phyloP scores from a whole-genome alignment of 2,797 vertebrate genomes.

The Sebastes kiyomatsui region DNA sequence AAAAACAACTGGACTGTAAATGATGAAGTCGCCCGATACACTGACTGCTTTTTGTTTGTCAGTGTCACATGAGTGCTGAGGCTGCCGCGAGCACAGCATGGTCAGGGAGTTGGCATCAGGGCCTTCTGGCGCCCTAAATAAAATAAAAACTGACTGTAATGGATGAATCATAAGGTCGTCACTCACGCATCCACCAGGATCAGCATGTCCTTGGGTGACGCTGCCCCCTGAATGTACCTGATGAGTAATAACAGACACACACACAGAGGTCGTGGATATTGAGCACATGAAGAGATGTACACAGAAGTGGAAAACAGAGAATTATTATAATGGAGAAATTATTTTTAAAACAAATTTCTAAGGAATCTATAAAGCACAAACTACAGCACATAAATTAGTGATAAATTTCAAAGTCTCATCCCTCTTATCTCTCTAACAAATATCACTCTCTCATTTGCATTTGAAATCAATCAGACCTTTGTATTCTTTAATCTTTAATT shows the following conservation, averaged over 20 bases:
- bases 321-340: background rate
- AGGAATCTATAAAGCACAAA: background rate
- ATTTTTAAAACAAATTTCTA: background rate
- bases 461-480: constrained; percentile 8
- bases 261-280: constrained; percentile 8
- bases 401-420: background rate
- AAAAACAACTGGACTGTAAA: constrained; percentile 25
- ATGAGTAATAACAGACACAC: constrained; percentile 62
- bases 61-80: constrained; percentile 15
- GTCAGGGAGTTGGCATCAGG: constrained; percentile 25
- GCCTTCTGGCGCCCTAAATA: constrained; percentile 23
- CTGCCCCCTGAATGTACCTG: constrained; percentile 98
- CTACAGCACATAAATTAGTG: background rate
- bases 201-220: constrained; percentile 98
- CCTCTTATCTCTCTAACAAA: background rate
- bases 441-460: constrained; percentile 14
- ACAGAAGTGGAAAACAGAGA: background rate
- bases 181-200: constrained; percentile 98
- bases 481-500: constrained; percentile 21
- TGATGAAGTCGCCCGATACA: constrained; percentile 1
- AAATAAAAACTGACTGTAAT: constrained; percentile 52
- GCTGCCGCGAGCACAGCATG: background rate
- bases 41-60: constrained; percentile 27
- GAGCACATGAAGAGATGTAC: background rate
- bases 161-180: constrained; percentile 63